A percentile compares a stretch with the other conserved stretches of the same genome.
phyloP scores from a whole-genome alignment of 2,113 vertebrate species.

The Nipponia nippon region DNA sequence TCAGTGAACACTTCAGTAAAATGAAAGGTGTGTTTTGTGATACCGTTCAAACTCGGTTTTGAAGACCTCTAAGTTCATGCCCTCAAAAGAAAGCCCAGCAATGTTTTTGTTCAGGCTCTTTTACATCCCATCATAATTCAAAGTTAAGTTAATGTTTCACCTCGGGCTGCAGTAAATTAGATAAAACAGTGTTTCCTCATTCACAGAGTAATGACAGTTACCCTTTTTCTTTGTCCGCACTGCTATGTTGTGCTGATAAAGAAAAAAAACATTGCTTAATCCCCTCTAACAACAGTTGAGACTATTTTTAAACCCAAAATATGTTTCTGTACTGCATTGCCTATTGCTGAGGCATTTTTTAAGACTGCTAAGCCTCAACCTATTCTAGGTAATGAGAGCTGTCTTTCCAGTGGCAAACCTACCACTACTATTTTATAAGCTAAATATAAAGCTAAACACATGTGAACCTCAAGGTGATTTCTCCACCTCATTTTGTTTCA shows the following conservation, averaged over 20 bases:
- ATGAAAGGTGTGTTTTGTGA: background rate
- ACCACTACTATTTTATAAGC: background rate
- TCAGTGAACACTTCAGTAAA: background rate
- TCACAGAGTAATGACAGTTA: background rate
- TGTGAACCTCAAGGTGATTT: background rate
- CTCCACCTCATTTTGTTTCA: background rate
- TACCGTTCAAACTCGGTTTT: background rate
- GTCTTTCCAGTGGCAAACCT: background rate
- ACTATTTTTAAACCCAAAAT: background rate
- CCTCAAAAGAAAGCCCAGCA: background rate
- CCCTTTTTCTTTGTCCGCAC: background rate
- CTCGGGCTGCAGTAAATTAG: background rate
- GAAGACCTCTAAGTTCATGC: background rate
- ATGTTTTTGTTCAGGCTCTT: background rate
- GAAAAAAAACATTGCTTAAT: background rate
- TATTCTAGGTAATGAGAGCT: background rate
- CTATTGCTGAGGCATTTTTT: background rate
- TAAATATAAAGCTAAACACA: background rate
- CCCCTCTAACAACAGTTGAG: background rate
- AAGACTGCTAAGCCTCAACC: background rate
- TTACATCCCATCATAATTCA: background rate
- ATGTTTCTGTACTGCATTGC: background rate
- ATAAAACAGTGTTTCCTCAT: background rate
- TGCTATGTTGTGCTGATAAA: background rate
- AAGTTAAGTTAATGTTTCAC: conserved; percentile 10